Evolutionary conservation across 2,113 vertebrate species (phyloP), one percentile per base, ranked within the genome.

Genomic region (Kryptolebias marmoratus): DNA sequence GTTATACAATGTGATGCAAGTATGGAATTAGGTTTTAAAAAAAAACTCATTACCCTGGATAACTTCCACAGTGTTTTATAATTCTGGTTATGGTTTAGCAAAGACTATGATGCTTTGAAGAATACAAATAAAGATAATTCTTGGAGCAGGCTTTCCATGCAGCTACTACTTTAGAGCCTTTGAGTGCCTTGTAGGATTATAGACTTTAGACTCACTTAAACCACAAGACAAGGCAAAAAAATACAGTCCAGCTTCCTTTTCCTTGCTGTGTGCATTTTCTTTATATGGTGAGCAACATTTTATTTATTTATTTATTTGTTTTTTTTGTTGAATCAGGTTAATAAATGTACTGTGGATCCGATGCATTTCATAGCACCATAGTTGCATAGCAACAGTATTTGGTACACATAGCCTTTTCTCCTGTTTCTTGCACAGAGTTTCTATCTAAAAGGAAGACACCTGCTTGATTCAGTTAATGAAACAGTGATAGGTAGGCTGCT

Each of bases 321-420:
- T 1, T 79, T 69, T 62, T 15, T 42, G 36, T 42, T 42, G 59
- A 44, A 39, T 74, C 32, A 31, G 45, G 56, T 75, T 79, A 60
- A 82, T 81, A 30, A 63, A 64, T 54, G 55, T 66, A 30, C 30
- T 15, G 11, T 48, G 65, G 62, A 65, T 66, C 36, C 65, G 64
- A 75, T 56, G 2, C n/a, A 50, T 77, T 62, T 61, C 64, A 65
- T 44, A 27, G 49, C n/a, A 28, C 2, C 55, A 36, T 74, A 58
- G 76, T 82, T 77, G 81, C 83, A 74, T 86, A 80, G 75, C 88
- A 82, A 79, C 81, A 63, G 62, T 52, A 57, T 66, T 66, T 70
- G 61, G 16, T 49, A 42, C 5, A 14, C 30, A 39, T 11, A 47
- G 31, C 54, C 18, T 78, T 82, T 80, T 8, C 30, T 11, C 42